phyloP scores from a whole-genome alignment of 2,888 invertebrate genomes.

The Drosophila barbarae region DNA sequence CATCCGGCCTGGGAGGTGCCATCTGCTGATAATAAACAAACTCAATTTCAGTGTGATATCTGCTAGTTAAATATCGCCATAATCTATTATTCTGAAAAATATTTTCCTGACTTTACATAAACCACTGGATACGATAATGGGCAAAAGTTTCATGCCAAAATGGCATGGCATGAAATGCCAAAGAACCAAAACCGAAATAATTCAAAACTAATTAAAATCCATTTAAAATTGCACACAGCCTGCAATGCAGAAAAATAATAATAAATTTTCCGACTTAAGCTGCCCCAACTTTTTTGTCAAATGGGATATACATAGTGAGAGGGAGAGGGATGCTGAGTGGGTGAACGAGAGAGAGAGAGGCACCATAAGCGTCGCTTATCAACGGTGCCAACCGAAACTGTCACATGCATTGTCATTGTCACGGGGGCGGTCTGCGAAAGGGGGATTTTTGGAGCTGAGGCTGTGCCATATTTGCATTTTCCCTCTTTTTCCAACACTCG shows the following conservation, averaged over 20 bases:
- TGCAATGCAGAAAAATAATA: slow-evolving; percentile 49
- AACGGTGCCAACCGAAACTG: slow-evolving; percentile 37
- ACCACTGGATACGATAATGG: slow-evolving; percentile 34
- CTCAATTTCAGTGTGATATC: background rate
- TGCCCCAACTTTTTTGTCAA: slow-evolving; percentile 42
- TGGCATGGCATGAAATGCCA: slow-evolving; percentile 21
- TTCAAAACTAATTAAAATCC: slow-evolving; percentile 54
- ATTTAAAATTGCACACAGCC: slow-evolving; percentile 43
- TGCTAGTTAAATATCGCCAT: background rate
- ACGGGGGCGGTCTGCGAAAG: slow-evolving; percentile 9
- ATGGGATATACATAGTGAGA: background rate
- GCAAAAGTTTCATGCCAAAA: slow-evolving; percentile 37
- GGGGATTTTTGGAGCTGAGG: slow-evolving; percentile 16
- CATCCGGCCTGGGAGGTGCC: slow-evolving; percentile 63
- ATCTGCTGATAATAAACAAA: background rate
- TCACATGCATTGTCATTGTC: slow-evolving; percentile 46
- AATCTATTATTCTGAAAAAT: slow-evolving; percentile 12
- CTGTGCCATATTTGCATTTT: slow-evolving; percentile 43
- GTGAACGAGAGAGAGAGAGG: background rate
- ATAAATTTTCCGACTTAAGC: slow-evolving; percentile 54
- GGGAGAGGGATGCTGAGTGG: background rate
- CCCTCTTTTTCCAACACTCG: slow-evolving; percentile 10
- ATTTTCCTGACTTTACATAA: slow-evolving; percentile 18
- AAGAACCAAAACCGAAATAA: slow-evolving; percentile 42
- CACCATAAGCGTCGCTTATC: slow-evolving; percentile 48